Evolutionary conservation across 1,140 invertebrate genomes (phyloP), one percentile per base, ranked within the genome.

Genomic region (Brachionus rotundiformis): DNA sequence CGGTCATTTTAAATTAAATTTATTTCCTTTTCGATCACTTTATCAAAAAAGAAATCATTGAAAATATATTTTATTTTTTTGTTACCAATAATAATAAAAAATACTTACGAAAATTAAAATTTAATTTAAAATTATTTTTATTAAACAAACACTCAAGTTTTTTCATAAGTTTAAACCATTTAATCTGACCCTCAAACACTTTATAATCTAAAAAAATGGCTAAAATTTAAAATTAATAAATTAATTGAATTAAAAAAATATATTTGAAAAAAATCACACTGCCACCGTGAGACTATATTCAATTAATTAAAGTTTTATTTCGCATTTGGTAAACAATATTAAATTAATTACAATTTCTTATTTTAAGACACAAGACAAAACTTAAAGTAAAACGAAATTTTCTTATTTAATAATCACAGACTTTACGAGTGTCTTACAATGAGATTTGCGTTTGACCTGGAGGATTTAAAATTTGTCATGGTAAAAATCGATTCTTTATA

Each of bases 381-480:
- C 33, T 68, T 19, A 19, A 16, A 68, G 33, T 33, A 68, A 68
- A 68, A 23, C 19, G 10, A 25, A 25, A 25, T 61, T 25, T 23
- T 63, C 27, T 36, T 27, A 31, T 36, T 36, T 16, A 39, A 68
- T 36, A 68, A 33, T 33, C 31, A 36, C 31, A 68, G 63, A 68
- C 63, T 68, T 68, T 33, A 16, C 31, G n/a, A 68, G 63, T 68
- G 63, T 68, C 63, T 68, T n/a, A 68, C 29, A 68, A 68, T 68
- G 29, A 33, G 31, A 68, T 33, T 68, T 33, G n/a, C 6, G 6
- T 68, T 68, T 68, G 63, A 68, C 63, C 63, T 68, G 31, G 63
- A 68, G 63, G 63, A 68, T 29, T 68, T 29, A 63, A 11, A 63
- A 29, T 63, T 63, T 29, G 25, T 29, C 29, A 11, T 33, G 29